Percentiles rank a stretch among this genome's conserved stretches.
phyloP scores from a whole-genome alignment of 2,888 invertebrate species.

The Endomychus coccineus region DNA sequence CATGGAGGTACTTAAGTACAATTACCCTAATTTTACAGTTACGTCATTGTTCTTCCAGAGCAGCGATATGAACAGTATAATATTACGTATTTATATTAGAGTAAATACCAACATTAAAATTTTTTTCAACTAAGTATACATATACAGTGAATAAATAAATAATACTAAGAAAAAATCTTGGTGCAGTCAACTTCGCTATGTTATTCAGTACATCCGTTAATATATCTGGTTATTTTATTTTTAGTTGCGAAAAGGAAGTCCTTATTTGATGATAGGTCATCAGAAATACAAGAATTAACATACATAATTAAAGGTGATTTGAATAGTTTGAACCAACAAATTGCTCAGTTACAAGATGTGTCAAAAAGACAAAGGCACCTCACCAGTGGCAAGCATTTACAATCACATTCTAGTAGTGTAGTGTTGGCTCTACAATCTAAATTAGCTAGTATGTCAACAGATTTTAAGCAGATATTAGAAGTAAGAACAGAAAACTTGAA shows the following conservation, averaged over 20 bases:
- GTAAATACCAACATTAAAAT: too few relatives aligned
- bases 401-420: conserved; percentile 88
- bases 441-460: conserved; percentile 92
- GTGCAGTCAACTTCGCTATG: too few relatives aligned
- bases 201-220: too few relatives aligned
- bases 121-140: too few relatives aligned
- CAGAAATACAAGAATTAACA: conserved; percentile 95
- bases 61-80: too few relatives aligned
- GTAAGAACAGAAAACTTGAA: conserved; percentile 96
- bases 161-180: too few relatives aligned
- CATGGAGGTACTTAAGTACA: too few relatives aligned
- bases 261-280: conserved; percentile 91
- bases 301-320: conserved; percentile 96
- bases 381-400: conserved; percentile 66
- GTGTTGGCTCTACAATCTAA: conserved; percentile 89
- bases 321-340: conserved; percentile 90
- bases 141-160: too few relatives aligned
- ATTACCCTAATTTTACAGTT: too few relatives aligned
- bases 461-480: conserved; percentile 96
- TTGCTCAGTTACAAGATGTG: conserved; percentile 82
- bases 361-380: conserved; percentile 62
- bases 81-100: too few relatives aligned
- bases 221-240: conserved; percentile 37
- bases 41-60: too few relatives aligned
- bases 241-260: conserved; percentile 96